Conservation (phyloP, 2,797 vertebrate genomes). For the Hephaestus fuliginosus region DNA sequence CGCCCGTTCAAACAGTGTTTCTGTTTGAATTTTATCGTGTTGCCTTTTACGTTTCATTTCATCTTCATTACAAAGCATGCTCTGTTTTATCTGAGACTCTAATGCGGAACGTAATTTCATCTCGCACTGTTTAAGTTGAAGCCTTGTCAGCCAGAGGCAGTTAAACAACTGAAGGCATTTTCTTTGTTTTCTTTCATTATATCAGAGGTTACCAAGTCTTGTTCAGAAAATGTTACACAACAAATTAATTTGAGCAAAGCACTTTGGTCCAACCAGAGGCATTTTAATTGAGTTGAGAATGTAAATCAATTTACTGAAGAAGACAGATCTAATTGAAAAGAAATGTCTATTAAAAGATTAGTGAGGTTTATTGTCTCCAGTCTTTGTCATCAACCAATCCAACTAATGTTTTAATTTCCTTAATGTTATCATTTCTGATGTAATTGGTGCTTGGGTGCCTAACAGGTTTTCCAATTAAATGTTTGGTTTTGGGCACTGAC, state of each 20-base stretch:
- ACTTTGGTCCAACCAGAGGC: conserved; percentile 79
- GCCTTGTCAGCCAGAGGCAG: conserved; percentile 72
- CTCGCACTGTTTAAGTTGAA: conserved; percentile 64
- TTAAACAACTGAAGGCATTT: conserved; percentile 74
- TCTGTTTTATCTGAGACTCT: conserved; percentile 63
- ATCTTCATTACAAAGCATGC: conserved; percentile 72
- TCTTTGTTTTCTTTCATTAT: conserved; percentile 84
- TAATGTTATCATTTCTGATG: conserved; percentile 87
- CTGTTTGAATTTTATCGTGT: conserved; percentile 58
- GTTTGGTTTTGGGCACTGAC: conserved; percentile 74
- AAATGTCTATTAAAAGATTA: conserved; percentile 89
- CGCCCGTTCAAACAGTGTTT: conserved; percentile 42
- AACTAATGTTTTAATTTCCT: conserved; percentile 88
- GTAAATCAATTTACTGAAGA: conserved; percentile 85
- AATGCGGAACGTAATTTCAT: conserved; percentile 72
- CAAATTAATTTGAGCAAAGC: conserved; percentile 85
- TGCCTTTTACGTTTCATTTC: conserved; percentile 71
- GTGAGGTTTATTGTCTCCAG: conserved; percentile 82
- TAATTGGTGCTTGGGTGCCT: conserved; percentile 86
- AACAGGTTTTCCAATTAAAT: conserved; percentile 86
- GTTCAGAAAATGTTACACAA: conserved; percentile 83
- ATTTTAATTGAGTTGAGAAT: conserved; percentile 88
- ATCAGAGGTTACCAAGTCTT: conserved; percentile 82
- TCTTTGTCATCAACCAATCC: conserved; percentile 83
- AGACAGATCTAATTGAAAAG: conserved; percentile 88